Conservation (phyloP, 2,113 vertebrate species). For the Sorex araneus region DNA sequence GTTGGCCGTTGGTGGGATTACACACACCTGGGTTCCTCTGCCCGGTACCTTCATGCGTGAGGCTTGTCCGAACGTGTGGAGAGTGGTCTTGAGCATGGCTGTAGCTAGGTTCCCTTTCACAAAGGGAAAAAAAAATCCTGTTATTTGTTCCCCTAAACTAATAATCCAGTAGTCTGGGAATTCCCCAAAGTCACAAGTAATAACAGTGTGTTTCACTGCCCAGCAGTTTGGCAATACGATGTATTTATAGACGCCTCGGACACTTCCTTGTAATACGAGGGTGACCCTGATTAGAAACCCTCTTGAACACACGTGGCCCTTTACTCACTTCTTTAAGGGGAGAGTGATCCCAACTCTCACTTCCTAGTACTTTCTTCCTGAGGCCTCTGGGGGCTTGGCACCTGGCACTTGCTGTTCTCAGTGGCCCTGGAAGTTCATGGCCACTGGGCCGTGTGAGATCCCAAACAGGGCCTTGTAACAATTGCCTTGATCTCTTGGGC, state of each 20-base stretch:
- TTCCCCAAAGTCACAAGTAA: constrained; percentile 12
- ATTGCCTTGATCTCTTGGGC: neutral
- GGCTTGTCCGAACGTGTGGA: too few species aligned
- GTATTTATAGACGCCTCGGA: constrained; percentile 12
- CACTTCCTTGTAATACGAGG: constrained; percentile 51
- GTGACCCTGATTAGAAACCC: neutral
- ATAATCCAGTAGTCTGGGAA: constrained; percentile 32
- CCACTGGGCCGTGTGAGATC: neutral
- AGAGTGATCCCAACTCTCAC: neutral
- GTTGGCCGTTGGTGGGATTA: too few species aligned
- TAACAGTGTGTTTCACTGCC: constrained; percentile 7
- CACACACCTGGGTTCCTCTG: too few species aligned
- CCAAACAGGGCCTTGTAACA: neutral
- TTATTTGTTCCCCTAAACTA: neutral
- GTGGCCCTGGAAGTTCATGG: neutral
- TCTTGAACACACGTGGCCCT: neutral
- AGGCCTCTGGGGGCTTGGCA: neutral
- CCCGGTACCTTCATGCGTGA: too few species aligned
- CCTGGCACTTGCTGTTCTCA: neutral
- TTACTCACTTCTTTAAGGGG: neutral
- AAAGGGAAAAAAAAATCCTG: neutral
- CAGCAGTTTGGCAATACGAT: neutral
- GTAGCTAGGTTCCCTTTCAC: too few species aligned
- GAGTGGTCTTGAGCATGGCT: too few species aligned
- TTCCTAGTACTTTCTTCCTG: neutral